phyloP scores from a whole-genome alignment of 2,113 vertebrate genomes.

The Okapia johnstoni region DNA sequence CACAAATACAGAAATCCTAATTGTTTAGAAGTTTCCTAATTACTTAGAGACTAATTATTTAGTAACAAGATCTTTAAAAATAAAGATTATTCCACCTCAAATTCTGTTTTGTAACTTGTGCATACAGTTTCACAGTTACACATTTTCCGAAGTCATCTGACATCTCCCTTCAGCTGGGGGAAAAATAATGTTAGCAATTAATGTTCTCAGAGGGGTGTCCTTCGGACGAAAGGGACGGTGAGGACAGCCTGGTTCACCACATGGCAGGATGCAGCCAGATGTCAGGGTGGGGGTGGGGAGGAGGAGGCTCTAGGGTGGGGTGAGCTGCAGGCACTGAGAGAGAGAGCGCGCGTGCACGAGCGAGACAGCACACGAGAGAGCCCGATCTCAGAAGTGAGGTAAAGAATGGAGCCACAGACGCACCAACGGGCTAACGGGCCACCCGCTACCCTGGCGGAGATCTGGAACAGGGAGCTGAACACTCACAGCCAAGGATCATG shows the following conservation, averaged over 20 bases:
- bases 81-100: neutral
- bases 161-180: neutral
- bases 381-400: neutral
- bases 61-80: neutral
- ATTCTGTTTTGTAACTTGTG: neutral
- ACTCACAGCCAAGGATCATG: fast-evolving
- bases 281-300: neutral
- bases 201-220: neutral
- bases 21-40: neutral
- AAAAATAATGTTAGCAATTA: neutral
- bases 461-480: neutral
- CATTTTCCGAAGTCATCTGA: neutral
- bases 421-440: neutral
- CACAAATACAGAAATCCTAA: neutral
- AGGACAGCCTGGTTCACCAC: fast-evolving
- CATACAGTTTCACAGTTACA: neutral
- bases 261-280: fast-evolving
- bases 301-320: neutral
- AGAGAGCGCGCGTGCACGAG: fast-evolving
- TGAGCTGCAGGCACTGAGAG: neutral
- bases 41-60: neutral
- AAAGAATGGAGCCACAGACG: neutral
- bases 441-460: neutral
- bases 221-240: fast-evolving
- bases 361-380: fast-evolving